These are phyloP conservation scores for Drosophila tropicalis DNA, from an alignment of 1,140 invertebrate genomes.

Conservation along the genomic window DNA sequence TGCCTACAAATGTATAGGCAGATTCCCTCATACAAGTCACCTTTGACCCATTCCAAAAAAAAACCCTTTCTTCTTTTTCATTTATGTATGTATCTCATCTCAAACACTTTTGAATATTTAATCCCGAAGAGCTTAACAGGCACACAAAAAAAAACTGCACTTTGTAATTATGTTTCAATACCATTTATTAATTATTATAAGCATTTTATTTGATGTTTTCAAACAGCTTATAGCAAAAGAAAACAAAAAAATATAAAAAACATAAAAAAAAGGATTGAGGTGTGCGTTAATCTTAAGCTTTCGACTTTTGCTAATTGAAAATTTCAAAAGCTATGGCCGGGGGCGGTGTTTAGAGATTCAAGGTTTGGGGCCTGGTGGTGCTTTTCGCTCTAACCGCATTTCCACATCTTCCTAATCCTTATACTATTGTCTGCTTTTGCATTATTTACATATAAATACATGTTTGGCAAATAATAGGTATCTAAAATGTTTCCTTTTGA, in stretches of 20 bases:
- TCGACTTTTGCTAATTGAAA: conserved; percentile 74
- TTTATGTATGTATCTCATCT: conserved; percentile 5
- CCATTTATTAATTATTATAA: conserved; percentile 77
- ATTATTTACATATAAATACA: neutral
- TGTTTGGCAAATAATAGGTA: too few species aligned
- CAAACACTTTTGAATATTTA: conserved; percentile 24
- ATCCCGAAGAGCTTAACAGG: conserved; percentile 51
- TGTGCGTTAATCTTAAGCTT: conserved; percentile 20
- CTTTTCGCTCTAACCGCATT: conserved; percentile 16
- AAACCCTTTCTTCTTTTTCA: neutral
- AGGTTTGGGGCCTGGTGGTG: neutral
- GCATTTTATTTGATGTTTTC: conserved; percentile 63
- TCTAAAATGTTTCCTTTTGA: too few species aligned
- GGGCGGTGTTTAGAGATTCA: neutral
- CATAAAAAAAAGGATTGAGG: conserved; percentile 5
- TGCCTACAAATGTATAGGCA: neutral
- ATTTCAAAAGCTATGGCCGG: conserved; percentile 38
- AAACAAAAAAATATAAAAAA: neutral
- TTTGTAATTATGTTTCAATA: conserved; percentile 58
- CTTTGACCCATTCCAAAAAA: neutral
- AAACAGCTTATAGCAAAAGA: conserved; percentile 50
- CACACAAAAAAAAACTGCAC: conserved; percentile 40
- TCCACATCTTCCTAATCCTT: conserved; percentile 14
- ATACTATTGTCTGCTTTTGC: conserved; percentile 40
- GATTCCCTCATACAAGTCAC: neutral